These are phyloP conservation scores for Poeciliopsis turneri DNA, from an alignment of 2,797 vertebrate genomes.

Conservation along the genomic window DNA sequence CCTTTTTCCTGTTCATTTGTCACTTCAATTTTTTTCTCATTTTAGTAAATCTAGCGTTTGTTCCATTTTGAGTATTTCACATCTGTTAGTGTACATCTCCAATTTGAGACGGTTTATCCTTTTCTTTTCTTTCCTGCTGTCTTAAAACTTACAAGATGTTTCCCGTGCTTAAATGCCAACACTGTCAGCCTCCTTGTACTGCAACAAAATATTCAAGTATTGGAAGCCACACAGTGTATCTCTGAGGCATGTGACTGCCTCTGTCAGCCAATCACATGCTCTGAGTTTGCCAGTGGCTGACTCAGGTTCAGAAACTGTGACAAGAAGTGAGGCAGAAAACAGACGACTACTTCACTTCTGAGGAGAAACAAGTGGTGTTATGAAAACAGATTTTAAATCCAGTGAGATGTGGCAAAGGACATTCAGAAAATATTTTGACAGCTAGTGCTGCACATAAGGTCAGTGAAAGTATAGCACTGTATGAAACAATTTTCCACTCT, in stretches of 20 bases:
- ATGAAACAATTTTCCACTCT: neutral
- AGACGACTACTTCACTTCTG: constrained; percentile 21
- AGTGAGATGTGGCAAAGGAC: neutral
- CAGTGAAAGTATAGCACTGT: neutral
- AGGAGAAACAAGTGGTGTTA: neutral
- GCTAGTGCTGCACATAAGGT: neutral
- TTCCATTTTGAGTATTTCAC: constrained; percentile 34
- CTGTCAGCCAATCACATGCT: constrained; percentile 67
- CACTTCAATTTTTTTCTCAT: constrained; percentile 36
- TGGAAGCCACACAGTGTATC: constrained; percentile 60
- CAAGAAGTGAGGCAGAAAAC: constrained; percentile 42
- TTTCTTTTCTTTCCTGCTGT: constrained; percentile 29
- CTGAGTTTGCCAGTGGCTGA: constrained; percentile 49
- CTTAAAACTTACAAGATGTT: constrained; percentile 30
- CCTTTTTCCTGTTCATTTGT: constrained; percentile 26
- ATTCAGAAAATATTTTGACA: neutral
- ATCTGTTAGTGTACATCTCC: constrained; percentile 59
- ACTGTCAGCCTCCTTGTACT: constrained; percentile 32
- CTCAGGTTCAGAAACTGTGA: constrained; percentile 51
- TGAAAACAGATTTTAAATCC: neutral
- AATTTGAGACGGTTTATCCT: constrained; percentile 19
- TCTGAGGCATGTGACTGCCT: constrained; percentile 77
- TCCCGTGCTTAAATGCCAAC: constrained; percentile 32
- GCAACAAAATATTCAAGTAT: constrained; percentile 67
- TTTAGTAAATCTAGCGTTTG: constrained; percentile 39